Percentiles rank a stretch among this genome's conserved stretches.
Conservation (phyloP, 92 coral and sea anemone species). For the Epizoanthus scotinus region DNA sequence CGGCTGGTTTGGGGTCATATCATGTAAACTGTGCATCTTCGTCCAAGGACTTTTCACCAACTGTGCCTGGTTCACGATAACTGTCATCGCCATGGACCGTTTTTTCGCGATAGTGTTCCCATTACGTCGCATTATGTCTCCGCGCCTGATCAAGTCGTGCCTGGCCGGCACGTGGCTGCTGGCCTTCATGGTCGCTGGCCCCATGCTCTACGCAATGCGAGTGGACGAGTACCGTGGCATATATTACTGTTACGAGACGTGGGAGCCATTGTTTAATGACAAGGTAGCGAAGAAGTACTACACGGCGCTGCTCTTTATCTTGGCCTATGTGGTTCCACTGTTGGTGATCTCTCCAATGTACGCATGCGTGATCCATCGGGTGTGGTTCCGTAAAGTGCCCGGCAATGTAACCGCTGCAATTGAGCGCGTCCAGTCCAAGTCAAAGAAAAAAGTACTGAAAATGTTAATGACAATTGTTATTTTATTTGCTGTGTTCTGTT, state of each 20-base stretch:
- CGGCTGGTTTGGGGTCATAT: slow-evolving; percentile 53
- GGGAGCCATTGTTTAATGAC: slow-evolving; percentile 74
- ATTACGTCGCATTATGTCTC: slow-evolving; percentile 58
- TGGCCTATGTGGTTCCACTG: slow-evolving; percentile 74
- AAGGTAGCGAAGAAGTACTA: slow-evolving; percentile 59
- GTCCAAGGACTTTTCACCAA: slow-evolving; percentile 69
- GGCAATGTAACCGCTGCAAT: slow-evolving; percentile 83
- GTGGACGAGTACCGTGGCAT: slow-evolving; percentile 48
- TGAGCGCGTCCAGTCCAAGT: slow-evolving; percentile 63
- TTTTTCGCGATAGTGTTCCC: slow-evolving; percentile 87
- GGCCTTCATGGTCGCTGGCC: slow-evolving; percentile 65
- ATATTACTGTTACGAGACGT: slow-evolving; percentile 68
- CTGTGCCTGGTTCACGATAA: slow-evolving; percentile 82
- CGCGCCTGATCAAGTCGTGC: slow-evolving; percentile 54
- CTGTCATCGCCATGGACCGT: slow-evolving; percentile 87
- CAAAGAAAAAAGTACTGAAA: slow-evolving; percentile 77
- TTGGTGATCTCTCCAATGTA: slow-evolving; percentile 68
- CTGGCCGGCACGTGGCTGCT: slow-evolving; percentile 74
- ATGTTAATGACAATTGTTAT: slow-evolving; percentile 77
- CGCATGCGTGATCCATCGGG: slow-evolving; percentile 78
- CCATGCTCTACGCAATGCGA: slow-evolving; percentile 83
- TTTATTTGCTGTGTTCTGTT: slow-evolving; percentile 72
- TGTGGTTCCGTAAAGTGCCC: slow-evolving; percentile 88
- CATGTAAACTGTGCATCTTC: slow-evolving; percentile 56
- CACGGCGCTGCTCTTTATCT: slow-evolving; percentile 65